Conservation (phyloP, 1,140 invertebrate species). For the Eriocheir sinensis region DNA sequence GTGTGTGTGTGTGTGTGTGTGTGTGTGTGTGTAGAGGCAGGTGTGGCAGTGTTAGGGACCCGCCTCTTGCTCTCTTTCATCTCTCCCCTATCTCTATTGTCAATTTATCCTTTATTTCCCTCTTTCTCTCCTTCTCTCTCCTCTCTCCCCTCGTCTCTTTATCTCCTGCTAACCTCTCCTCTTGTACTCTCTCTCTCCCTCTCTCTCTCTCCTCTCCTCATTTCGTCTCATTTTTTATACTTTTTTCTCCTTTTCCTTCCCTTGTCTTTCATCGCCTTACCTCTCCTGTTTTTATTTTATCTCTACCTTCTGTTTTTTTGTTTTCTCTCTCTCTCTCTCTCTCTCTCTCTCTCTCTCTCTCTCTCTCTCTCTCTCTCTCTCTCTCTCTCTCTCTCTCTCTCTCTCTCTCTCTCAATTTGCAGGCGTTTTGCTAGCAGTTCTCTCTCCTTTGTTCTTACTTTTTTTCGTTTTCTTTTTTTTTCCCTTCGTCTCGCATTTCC, state of each 20-base stretch:
- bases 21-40: too few species aligned
- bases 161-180: neutral
- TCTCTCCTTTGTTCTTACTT: neutral
- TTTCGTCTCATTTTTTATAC: neutral
- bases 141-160: too few species aligned
- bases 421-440: too few species aligned
- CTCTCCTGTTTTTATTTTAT: too few species aligned
- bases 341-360: neutral
- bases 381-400: neutral
- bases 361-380: neutral
- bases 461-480: neutral
- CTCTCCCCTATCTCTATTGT: too few species aligned
- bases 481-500: neutral
- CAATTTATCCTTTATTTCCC: too few species aligned
- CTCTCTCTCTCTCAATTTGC: neutral
- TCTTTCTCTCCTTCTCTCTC: too few species aligned
- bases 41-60: too few species aligned
- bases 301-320: neutral
- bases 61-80: too few species aligned
- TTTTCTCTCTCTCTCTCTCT: constrained; percentile 11
- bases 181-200: neutral
- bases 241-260: neutral
- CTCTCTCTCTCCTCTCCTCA: neutral
- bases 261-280: too few species aligned
- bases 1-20: too few species aligned